Evolutionary conservation across 1,140 invertebrate species (phyloP).

Genomic region (Drosophila subpulchrella): DNA sequence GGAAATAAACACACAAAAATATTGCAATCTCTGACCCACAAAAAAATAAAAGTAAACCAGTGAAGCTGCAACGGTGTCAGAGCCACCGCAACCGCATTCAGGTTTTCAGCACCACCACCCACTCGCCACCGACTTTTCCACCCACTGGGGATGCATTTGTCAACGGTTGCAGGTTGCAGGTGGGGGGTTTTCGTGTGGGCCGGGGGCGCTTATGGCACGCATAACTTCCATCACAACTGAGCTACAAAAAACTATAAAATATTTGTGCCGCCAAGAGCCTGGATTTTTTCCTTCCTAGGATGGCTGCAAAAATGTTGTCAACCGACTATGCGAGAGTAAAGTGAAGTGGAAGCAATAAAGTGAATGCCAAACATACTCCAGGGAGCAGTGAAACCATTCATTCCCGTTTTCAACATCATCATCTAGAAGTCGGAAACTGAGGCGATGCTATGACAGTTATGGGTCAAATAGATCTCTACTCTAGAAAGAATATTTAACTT

Average conservation of each 20-base stretch:
- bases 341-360: conserved; percentile 71
- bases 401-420: conserved; percentile 36
- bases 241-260: conserved; percentile 62
- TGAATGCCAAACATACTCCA: conserved; percentile 62
- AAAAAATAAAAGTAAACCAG: conserved; percentile 37
- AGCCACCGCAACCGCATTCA: conserved; percentile 30
- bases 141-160: conserved; percentile 71
- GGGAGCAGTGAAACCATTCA: conserved; percentile 29
- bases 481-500: conserved; percentile 14
- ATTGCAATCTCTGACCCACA: conserved; percentile 50
- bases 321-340: conserved; percentile 46
- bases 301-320: conserved; percentile 41
- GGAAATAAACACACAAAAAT: conserved; percentile 45
- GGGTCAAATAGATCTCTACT: conserved; percentile 9
- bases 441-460: conserved; percentile 23
- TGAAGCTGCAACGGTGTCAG: conserved; percentile 60
- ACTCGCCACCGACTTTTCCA: conserved; percentile 10
- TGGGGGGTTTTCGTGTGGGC: conserved; percentile 23
- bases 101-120: conserved; percentile 12
- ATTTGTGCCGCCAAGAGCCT: conserved; percentile 56
- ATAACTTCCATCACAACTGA: conserved; percentile 69
- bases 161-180: conserved; percentile 47
- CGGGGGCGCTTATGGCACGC: conserved; percentile 60
- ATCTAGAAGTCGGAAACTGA: conserved; percentile 3
- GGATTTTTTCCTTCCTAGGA: conserved; percentile 34